These are phyloP conservation scores for Otocyon megalotis DNA, from an alignment of 2,113 vertebrate genomes.

Conservation along the genomic window DNA sequence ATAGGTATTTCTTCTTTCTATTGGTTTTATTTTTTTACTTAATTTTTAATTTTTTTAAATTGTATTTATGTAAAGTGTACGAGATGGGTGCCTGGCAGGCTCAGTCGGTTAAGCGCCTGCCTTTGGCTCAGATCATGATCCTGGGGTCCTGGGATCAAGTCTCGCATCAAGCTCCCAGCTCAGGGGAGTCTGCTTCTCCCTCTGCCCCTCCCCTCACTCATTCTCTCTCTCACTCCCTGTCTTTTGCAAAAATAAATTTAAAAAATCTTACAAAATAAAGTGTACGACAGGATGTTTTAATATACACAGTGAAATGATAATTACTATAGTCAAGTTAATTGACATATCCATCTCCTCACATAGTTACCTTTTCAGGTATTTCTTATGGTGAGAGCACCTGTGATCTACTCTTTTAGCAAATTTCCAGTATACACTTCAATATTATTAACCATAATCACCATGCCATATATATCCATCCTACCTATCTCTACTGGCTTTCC, in stretches of 20 bases:
- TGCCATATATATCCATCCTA: neutral
- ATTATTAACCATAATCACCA: neutral
- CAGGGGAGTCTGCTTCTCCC: too few species aligned
- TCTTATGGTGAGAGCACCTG: neutral
- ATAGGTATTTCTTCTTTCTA: neutral
- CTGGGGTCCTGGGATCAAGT: too few species aligned
- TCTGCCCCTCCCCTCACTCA: too few species aligned
- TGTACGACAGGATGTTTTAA: neutral
- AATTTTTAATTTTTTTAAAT: neutral
- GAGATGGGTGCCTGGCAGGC: neutral
- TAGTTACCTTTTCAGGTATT: neutral
- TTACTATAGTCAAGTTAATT: neutral
- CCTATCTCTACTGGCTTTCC: neutral
- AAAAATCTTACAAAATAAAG: neutral
- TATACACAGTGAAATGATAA: neutral
- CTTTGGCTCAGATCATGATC: too few species aligned
- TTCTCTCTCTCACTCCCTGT: too few species aligned
- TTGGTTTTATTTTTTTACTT: neutral
- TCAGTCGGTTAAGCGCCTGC: too few species aligned
- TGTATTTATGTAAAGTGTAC: neutral
- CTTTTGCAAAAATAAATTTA: too few species aligned
- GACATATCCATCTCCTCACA: neutral
- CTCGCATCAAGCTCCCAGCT: too few species aligned
- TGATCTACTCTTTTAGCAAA: neutral
- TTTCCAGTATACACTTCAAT: neutral